These are phyloP conservation scores for Plectropomus leopardus DNA, from an alignment of 2,113 vertebrate species.

Conservation along the genomic window DNA sequence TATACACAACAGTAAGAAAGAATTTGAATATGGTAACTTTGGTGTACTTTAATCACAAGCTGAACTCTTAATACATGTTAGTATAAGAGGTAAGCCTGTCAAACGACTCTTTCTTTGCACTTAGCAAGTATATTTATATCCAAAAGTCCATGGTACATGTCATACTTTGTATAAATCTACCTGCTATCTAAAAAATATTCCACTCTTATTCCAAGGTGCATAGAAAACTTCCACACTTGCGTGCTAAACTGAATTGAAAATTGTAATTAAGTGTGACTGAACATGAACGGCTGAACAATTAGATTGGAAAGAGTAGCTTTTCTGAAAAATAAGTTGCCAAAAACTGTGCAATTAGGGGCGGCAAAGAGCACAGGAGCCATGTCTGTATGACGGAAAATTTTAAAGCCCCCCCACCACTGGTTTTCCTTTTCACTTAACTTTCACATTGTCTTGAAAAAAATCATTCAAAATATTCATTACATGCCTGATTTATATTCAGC, in stretches of 20 bases:
- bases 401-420: background rate
- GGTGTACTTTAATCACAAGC: background rate
- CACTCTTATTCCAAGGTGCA: background rate
- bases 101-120: background rate
- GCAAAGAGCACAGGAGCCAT: background rate
- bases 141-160: background rate
- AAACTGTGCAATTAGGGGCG: background rate
- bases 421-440: constrained; percentile 21
- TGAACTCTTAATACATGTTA: background rate
- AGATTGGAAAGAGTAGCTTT: background rate
- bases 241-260: constrained; percentile 13
- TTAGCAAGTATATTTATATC: background rate
- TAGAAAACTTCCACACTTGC: background rate
- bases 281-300: constrained; percentile 27
- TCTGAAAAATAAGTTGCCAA: constrained; percentile 3
- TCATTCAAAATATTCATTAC: constrained; percentile 49
- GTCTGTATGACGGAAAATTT: constrained; percentile 2
- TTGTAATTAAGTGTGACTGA: constrained; percentile 44
- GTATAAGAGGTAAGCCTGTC: background rate
- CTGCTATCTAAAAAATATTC: background rate
- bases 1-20: background rate
- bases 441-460: constrained; percentile 31
- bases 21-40: background rate
- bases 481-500: constrained; percentile 50
- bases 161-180: background rate